Evolutionary conservation across 2,888 invertebrate species (phyloP).

Genomic region (Pomacea canaliculata): DNA sequence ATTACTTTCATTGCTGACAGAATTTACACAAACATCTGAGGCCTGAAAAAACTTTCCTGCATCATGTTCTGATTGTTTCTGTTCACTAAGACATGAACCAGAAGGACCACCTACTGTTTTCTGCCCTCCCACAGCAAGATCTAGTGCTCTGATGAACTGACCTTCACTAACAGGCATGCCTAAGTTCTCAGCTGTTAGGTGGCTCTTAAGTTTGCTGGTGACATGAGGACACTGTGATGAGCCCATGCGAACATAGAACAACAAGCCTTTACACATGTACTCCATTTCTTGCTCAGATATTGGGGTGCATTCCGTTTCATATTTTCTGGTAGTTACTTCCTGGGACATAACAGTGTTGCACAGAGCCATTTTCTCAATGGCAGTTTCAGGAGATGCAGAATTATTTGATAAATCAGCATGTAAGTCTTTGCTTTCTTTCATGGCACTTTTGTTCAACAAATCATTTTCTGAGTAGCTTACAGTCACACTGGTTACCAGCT

Average conservation of each 20-base stretch:
- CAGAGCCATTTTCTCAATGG: not conserved
- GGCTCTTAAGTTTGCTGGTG: not conserved
- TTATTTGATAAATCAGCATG: no score
- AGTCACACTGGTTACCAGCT: no score
- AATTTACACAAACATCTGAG: no score
- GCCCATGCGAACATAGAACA: conserved; percentile 1
- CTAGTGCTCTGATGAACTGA: not conserved
- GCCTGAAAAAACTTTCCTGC: no score
- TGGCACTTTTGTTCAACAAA: no score
- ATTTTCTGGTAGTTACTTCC: not conserved
- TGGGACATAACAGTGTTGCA: not conserved
- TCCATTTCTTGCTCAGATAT: conserved; percentile 17
- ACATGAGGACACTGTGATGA: conserved; percentile 2
- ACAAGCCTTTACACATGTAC: conserved; percentile 11
- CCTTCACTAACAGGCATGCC: not conserved
- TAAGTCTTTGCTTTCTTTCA: no score
- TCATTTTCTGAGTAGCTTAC: no score
- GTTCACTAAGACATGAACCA: no score
- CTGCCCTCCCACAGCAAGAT: not conserved
- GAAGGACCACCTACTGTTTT: no score
- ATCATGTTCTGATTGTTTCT: no score
- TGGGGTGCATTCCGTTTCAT: not conserved
- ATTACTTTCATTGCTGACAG: no score
- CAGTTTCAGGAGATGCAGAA: no score
- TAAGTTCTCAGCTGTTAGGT: not conserved